phyloP scores from a whole-genome alignment of 2,797 vertebrate genomes.

The Anabacerthia variegaticeps region DNA sequence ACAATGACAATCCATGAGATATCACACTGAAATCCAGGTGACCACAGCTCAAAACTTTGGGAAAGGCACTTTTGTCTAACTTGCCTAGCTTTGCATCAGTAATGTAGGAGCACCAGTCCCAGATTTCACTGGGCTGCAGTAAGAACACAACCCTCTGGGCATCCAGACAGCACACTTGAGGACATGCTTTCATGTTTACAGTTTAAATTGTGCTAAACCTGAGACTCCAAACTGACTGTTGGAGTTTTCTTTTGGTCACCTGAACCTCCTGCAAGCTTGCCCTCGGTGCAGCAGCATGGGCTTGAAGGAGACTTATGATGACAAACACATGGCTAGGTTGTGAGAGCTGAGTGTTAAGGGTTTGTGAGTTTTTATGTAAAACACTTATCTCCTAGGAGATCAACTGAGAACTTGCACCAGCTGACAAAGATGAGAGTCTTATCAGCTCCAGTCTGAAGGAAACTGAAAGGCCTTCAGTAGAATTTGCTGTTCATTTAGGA shows the following conservation, averaged over 20 bases:
- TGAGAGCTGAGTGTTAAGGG: background rate
- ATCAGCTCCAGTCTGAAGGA: background rate
- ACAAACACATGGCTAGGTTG: background rate
- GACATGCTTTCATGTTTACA: fast-evolving
- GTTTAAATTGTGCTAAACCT: background rate
- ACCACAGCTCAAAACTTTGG: background rate
- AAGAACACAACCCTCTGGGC: fast-evolving
- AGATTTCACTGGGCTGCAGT: background rate
- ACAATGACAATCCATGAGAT: background rate
- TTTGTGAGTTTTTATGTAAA: background rate
- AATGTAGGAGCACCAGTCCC: background rate
- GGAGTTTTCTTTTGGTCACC: background rate
- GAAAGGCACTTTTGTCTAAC: background rate
- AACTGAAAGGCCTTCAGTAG: background rate
- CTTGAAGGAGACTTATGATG: background rate
- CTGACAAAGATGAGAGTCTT: background rate
- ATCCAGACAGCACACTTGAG: background rate
- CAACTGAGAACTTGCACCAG: background rate
- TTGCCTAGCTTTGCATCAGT: background rate
- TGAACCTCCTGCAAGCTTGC: background rate
- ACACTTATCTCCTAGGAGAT: background rate
- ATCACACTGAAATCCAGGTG: background rate
- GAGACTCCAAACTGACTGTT: background rate
- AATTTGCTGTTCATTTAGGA: background rate
- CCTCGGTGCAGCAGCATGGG: fast-evolving